Conservation (phyloP, 2,113 vertebrate species). For the Australoheros scitulus region DNA sequence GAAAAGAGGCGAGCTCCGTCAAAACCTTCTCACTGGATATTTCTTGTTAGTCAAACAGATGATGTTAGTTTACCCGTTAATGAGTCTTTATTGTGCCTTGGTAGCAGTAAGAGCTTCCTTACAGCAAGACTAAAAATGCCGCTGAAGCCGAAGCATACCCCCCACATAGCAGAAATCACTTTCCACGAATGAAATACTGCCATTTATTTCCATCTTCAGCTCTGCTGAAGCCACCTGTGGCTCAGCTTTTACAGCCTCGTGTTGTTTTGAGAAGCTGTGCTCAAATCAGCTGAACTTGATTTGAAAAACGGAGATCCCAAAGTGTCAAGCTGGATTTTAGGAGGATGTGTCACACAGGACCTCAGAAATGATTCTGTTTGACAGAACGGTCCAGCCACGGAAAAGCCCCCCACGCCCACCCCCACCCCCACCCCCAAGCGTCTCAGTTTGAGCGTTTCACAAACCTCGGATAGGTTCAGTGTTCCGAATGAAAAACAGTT, state of each 20-base stretch:
- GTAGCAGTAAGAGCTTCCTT: neutral
- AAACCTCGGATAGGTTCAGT: neutral
- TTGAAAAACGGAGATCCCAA: neutral
- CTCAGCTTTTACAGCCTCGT: neutral
- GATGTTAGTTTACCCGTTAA: neutral
- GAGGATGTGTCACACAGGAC: neutral
- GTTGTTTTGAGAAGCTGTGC: neutral
- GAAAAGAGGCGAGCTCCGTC: neutral
- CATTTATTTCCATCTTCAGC: neutral
- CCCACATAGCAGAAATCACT: neutral
- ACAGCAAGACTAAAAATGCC: neutral
- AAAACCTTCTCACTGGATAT: constrained; percentile 1
- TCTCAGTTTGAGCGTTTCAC: neutral
- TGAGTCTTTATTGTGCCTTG: neutral
- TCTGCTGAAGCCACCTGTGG: neutral
- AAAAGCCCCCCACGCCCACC: too few species aligned
- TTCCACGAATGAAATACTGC: neutral
- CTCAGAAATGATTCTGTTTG: neutral
- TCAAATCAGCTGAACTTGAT: neutral
- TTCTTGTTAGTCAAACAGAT: neutral
- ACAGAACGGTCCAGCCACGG: neutral
- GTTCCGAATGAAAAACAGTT: neutral
- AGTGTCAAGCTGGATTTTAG: neutral
- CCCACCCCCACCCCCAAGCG: neutral
- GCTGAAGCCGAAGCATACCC: neutral